These are phyloP conservation scores for Lagodon rhomboides DNA, from an alignment of 2,797 vertebrate genomes.

Conservation along the genomic window DNA sequence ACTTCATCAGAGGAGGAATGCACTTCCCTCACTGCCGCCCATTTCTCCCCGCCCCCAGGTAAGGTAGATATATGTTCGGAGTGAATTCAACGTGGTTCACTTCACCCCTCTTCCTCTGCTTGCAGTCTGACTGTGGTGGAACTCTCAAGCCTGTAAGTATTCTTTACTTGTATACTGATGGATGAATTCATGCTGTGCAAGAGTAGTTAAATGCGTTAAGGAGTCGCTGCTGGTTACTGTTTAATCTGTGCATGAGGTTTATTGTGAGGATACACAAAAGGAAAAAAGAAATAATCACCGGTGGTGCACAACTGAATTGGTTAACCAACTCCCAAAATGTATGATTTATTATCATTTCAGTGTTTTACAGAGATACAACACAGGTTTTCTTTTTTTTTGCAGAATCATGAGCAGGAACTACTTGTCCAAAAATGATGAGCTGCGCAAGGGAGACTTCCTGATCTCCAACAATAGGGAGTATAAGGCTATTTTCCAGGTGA, in stretches of 20 bases:
- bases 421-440: slow-evolving; percentile 53
- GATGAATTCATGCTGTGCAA: background rate
- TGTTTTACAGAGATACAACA: background rate
- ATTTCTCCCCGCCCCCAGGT: too few relatives aligned
- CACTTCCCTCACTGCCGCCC: too few relatives aligned
- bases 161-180: background rate
- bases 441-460: slow-evolving; percentile 56
- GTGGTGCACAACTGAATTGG: too few relatives aligned
- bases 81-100: too few relatives aligned
- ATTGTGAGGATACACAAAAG: too few relatives aligned
- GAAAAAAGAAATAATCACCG: too few relatives aligned
- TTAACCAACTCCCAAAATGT: too few relatives aligned
- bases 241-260: too few relatives aligned
- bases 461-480: slow-evolving; percentile 49
- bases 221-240: background rate
- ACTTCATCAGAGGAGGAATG: too few relatives aligned
- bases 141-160: slow-evolving; percentile 46
- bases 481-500: slow-evolving; percentile 63
- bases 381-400: slow-evolving; percentile 5
- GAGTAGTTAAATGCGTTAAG: background rate
- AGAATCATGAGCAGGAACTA: slow-evolving; percentile 68
- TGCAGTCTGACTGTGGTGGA: background rate
- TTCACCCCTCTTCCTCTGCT: slow-evolving; percentile 6
- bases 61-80: too few relatives aligned
- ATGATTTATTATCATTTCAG: too few relatives aligned